These are phyloP conservation scores for Bombus superbus DNA, from an alignment of 1,140 invertebrate species.

Conservation along the genomic window DNA sequence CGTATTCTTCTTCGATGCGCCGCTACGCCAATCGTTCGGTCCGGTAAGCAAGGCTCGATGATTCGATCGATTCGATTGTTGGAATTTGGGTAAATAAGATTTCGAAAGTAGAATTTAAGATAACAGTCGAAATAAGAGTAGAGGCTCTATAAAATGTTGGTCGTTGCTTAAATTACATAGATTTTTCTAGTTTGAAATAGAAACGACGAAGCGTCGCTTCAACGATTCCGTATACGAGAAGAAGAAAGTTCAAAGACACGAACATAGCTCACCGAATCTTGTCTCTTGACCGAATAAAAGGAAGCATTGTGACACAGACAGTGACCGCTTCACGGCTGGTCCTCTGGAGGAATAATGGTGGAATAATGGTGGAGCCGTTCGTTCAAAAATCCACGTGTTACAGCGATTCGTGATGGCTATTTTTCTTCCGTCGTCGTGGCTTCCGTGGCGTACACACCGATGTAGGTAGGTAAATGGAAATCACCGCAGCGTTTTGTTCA, in stretches of 20 bases:
- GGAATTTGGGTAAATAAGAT: not conserved
- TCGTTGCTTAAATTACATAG: not conserved
- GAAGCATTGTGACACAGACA: not conserved
- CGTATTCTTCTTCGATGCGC: not conserved
- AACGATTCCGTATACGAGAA: not conserved
- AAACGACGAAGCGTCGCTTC: not conserved
- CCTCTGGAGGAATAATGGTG: not conserved
- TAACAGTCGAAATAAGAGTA: not conserved
- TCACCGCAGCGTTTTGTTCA: conserved; percentile 27
- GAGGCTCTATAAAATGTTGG: not conserved
- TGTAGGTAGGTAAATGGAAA: conserved; percentile 50
- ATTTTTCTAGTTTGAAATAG: not conserved
- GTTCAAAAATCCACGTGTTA: conserved; percentile 41
- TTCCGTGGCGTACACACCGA: not conserved
- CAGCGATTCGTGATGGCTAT: conserved; percentile 26
- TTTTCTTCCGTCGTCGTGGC: conserved; percentile 1
- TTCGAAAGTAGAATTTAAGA: not conserved
- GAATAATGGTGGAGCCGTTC: conserved; percentile 16
- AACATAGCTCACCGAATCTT: conserved; percentile 3
- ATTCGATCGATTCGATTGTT: not conserved
- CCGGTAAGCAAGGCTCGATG: not conserved
- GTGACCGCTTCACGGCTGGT: not conserved
- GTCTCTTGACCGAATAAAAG: not conserved
- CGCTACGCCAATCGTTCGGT: not conserved
- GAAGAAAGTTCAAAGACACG: not conserved